These are phyloP conservation scores for Lates japonicus DNA, from an alignment of 2,797 vertebrate species.

Conservation along the genomic window DNA sequence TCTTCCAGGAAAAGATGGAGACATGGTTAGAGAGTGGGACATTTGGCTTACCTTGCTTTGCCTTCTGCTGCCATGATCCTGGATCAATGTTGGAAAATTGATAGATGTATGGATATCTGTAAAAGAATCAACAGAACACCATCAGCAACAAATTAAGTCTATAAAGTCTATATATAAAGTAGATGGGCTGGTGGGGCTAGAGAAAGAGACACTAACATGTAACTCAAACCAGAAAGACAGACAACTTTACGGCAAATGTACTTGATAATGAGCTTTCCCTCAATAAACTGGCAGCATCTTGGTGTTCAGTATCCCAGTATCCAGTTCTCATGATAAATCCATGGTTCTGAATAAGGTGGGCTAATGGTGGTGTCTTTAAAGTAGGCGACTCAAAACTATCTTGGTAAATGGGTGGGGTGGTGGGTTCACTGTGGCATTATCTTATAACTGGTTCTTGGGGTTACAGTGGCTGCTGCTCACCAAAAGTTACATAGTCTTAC, in stretches of 20 bases:
- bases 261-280: not conserved
- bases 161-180: too few species aligned
- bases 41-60: not conserved
- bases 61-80: not conserved
- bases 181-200: too few species aligned
- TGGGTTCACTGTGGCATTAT: not conserved
- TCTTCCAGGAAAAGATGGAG: constrained; percentile 25
- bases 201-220: not conserved
- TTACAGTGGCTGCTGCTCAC: not conserved
- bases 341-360: not conserved
- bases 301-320: not conserved
- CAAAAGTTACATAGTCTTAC: constrained; percentile 46
- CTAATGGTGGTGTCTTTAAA: not conserved
- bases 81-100: constrained; percentile 7
- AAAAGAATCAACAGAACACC: constrained; percentile 12
- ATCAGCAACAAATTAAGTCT: not conserved
- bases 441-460: not conserved
- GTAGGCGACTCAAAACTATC: not conserved
- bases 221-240: not conserved
- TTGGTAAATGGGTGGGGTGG: not conserved
- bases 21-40: constrained; percentile 19
- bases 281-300: not conserved
- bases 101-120: not conserved
- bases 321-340: not conserved
- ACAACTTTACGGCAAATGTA: too few species aligned